Conservation (phyloP, 1,140 invertebrate genomes). For the Musca vetustissima region DNA sequence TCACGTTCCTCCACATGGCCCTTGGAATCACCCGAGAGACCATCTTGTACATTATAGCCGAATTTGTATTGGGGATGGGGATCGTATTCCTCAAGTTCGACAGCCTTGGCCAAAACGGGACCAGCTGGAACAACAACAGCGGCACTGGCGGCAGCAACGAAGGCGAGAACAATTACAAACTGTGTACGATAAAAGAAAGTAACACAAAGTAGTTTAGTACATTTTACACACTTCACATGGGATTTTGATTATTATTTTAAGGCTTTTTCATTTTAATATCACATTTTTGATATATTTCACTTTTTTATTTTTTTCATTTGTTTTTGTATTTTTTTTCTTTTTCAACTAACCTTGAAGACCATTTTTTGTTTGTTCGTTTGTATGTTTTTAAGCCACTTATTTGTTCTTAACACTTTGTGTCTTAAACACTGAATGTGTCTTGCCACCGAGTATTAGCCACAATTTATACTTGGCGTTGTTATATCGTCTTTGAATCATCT, state of each 20-base stretch:
- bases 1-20: conserved; percentile 61
- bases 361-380: conserved; percentile 26
- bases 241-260: neutral
- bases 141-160: conserved; percentile 25
- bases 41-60: conserved; percentile 63
- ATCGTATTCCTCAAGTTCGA: conserved; percentile 31
- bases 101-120: conserved; percentile 28
- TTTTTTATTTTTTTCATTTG: neutral
- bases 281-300: neutral
- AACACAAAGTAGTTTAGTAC: neutral
- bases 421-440: conserved; percentile 28
- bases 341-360: conserved; percentile 28
- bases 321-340: neutral
- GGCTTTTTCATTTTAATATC: neutral
- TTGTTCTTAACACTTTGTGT: conserved; percentile 12
- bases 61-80: conserved; percentile 60
- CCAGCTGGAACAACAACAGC: conserved; percentile 34
- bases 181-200: conserved; percentile 15
- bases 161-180: conserved; percentile 27
- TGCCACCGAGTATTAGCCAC: neutral
- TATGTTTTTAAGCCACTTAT: conserved; percentile 15
- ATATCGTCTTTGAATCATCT: conserved; percentile 25
- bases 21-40: conserved; percentile 65
- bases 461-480: conserved; percentile 25
- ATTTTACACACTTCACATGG: neutral